These are phyloP conservation scores for Tetragnatha versicolor DNA, from an alignment of 1,140 invertebrate genomes.

Conservation along the genomic window DNA sequence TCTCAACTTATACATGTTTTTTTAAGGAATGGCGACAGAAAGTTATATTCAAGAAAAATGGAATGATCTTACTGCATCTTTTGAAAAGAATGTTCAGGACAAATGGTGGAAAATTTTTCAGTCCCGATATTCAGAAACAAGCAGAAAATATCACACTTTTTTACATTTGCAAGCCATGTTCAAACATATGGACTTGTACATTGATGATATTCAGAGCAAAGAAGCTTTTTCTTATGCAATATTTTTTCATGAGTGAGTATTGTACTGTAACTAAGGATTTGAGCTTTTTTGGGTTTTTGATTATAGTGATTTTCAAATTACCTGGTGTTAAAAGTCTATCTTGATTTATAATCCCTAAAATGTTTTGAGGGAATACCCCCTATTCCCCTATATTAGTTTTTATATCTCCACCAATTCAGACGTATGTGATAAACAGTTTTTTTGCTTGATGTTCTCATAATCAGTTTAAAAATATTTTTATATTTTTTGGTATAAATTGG, in stretches of 20 bases:
- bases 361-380: no score
- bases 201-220: slow-evolving; percentile 65
- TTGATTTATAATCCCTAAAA: no score
- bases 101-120: slow-evolving; percentile 62
- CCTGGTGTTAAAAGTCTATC: no score
- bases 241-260: slow-evolving; percentile 69
- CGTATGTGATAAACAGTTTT: no score
- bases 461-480: no score
- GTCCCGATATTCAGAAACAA: slow-evolving; percentile 60
- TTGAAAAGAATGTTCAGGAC: slow-evolving; percentile 43
- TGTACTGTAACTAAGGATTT: no score
- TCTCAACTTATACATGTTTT: no score
- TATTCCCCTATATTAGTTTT: no score
- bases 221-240: slow-evolving; percentile 67
- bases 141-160: slow-evolving; percentile 65
- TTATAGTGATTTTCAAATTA: no score
- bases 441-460: no score
- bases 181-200: slow-evolving; percentile 65
- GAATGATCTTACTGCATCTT: slow-evolving; percentile 3
- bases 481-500: no score
- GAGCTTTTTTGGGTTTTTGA: not conserved
- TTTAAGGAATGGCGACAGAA: not conserved
- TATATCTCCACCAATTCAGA: no score
- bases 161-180: slow-evolving; percentile 67
- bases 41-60: slow-evolving; percentile 23